Evolutionary conservation across 2,888 invertebrate genomes (phyloP).

Genomic region (Ecliptopera silaceata): DNA sequence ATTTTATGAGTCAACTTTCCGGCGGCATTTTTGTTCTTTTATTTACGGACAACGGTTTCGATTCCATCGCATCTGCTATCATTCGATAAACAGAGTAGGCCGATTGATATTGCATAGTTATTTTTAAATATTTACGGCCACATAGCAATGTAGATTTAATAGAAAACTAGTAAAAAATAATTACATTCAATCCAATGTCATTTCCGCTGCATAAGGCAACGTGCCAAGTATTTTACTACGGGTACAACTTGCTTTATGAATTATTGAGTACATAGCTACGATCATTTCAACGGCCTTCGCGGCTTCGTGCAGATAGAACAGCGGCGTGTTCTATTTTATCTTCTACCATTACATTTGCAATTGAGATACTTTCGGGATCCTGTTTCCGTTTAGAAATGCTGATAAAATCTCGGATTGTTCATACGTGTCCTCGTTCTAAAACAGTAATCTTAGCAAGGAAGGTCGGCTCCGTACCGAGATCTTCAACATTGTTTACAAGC

Average conservation of each 20-base stretch:
- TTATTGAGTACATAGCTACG: slow-evolving; percentile 44
- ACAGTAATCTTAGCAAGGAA: slow-evolving; percentile 54
- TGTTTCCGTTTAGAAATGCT: slow-evolving; percentile 54
- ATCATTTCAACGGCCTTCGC: slow-evolving; percentile 49
- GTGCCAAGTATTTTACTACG: slow-evolving; percentile 31
- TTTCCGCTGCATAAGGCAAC: slow-evolving; percentile 12
- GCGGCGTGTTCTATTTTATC: slow-evolving; percentile 47
- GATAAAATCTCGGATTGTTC: slow-evolving; percentile 43
- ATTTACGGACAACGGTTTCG: slow-evolving; percentile 36
- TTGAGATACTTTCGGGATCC: slow-evolving; percentile 54
- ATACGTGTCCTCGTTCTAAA: slow-evolving; percentile 54
- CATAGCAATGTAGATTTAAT: slow-evolving; percentile 20
- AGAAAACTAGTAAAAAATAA: slow-evolving; percentile 25
- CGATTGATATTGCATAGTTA: slow-evolving; percentile 27
- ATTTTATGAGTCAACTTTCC: slow-evolving; percentile 59
- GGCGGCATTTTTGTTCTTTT: slow-evolving; percentile 41
- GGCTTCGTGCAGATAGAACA: slow-evolving; percentile 42
- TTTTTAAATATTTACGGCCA: slow-evolving; percentile 24
- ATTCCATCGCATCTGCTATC: slow-evolving; percentile 28
- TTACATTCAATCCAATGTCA: slow-evolving; percentile 22
- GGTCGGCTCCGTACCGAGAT: slow-evolving; percentile 40
- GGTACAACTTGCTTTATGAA: slow-evolving; percentile 41
- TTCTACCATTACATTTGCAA: slow-evolving; percentile 54
- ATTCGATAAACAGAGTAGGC: slow-evolving; percentile 22
- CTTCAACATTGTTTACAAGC: slow-evolving; percentile 41